Evolutionary conservation across 1,140 invertebrate species (phyloP), one percentile per base, ranked within the genome.

Genomic region (Globodera ellingtonae): DNA sequence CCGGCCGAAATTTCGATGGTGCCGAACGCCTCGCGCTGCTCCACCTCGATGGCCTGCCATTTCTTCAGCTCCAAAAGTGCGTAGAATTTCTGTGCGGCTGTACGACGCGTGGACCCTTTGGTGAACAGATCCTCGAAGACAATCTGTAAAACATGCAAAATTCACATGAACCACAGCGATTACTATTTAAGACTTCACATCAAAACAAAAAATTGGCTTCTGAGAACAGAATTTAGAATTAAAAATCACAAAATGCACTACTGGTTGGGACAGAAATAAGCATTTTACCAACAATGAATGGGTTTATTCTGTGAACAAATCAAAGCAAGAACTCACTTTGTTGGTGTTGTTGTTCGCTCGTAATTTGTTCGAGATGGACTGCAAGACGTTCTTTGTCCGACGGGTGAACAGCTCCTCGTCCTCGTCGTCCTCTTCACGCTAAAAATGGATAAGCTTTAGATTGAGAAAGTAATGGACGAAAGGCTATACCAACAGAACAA

Each of bases 61-160:
- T 91, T 91, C 78, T 90, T 90, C 44, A 91, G 86, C 66, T 91
- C 91, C 50, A 91, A 83, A 10, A 91, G 79, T 10, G 91, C 90
- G 83, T 91, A 91, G 82, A 91, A 91, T 73, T 91, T 90, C 65
- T 91, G 90, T n/a, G 90, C 90, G n/a, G 90, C 91, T 78, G 91
- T 90, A 82, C 91, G 91, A 48, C 90, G 87, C 9, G 84, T 86
- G 18, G 84, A 81, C 13, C 80, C 76, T 56, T 84, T 84, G 8
- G 84, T 85, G 10, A 85, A 66, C 15, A 86, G 66, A 24, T 85
- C 85, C 56, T 85, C 81, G 47, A 86, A 84, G 10, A 52, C 48
- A 44, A 85, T 85, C 84, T 86, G 35, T 75, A 21, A 82, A 82
- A 13, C 8, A 35, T 59, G 82, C n/a, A 8, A 24, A 21, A 46